phyloP scores from a whole-genome alignment of 2,113 vertebrate species.

The Alexandromys fortis region DNA sequence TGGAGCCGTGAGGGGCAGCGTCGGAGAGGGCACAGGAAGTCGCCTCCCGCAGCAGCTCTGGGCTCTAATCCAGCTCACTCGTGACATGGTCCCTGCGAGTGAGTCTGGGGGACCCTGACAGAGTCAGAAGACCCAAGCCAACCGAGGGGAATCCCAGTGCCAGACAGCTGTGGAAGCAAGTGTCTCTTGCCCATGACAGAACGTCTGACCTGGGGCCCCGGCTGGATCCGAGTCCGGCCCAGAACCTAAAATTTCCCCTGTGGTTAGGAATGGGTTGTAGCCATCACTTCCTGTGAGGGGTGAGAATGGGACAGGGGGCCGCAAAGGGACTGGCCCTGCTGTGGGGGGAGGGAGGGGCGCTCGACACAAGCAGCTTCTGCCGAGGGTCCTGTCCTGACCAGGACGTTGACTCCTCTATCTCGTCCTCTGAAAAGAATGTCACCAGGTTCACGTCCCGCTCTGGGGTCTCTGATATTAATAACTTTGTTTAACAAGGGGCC shows the following conservation, averaged over 20 bases:
- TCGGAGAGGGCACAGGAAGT: background rate
- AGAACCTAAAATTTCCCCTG: constrained; percentile 56
- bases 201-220: background rate
- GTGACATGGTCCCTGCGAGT: background rate
- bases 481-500: background rate
- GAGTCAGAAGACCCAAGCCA: background rate
- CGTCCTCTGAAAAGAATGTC: background rate
- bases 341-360: rapidly evolving
- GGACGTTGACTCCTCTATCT: background rate
- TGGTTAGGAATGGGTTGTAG: constrained; percentile 51
- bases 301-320: background rate
- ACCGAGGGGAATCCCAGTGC: background rate
- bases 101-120: background rate
- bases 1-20: background rate
- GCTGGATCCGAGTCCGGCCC: constrained; percentile 14
- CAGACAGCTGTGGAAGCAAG: background rate
- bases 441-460: too few species aligned
- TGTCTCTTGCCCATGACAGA: constrained; percentile 23
- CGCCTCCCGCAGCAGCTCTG: too few species aligned
- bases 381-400: background rate
- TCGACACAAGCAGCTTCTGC: background rate
- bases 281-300: constrained; percentile 45
- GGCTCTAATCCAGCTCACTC: background rate
- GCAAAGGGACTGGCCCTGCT: background rate
- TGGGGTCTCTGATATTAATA: background rate